These are phyloP conservation scores for Poeciliopsis turrubarensis DNA, from an alignment of 2,113 vertebrate genomes.

Conservation along the genomic window DNA sequence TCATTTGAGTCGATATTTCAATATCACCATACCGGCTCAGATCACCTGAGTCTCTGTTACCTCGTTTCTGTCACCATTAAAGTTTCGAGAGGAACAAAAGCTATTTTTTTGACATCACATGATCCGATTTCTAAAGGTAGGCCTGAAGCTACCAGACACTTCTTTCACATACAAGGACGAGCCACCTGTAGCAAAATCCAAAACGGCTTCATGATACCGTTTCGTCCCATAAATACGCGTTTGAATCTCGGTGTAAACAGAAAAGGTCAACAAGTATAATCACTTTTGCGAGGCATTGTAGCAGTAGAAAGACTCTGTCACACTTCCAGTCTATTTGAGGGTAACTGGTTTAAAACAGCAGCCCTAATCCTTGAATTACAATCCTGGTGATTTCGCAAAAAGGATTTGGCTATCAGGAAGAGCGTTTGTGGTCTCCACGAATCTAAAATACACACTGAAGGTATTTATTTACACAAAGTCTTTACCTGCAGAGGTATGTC, in stretches of 20 bases:
- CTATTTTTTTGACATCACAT: no score
- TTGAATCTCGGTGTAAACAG: background rate
- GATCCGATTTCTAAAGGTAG: no score
- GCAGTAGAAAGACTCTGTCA: background rate
- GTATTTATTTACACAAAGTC: background rate
- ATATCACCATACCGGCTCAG: no score
- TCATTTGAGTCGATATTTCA: no score
- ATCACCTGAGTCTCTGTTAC: no score
- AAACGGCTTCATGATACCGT: background rate
- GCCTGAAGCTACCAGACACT: no score
- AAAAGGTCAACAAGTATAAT: background rate
- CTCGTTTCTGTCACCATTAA: no score
- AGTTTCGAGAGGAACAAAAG: no score
- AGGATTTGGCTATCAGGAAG: background rate
- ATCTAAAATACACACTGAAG: background rate
- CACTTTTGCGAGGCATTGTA: background rate
- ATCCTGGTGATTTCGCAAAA: background rate
- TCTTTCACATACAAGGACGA: no score
- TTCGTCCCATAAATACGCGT: background rate
- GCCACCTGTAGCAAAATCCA: background rate
- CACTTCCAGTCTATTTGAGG: background rate
- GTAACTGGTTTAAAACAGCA: background rate
- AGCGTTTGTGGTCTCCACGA: background rate
- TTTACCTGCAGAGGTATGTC: background rate
- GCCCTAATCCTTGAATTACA: background rate